These are phyloP conservation scores for Drosophila orena DNA, from an alignment of 1,140 invertebrate genomes.

Conservation along the genomic window DNA sequence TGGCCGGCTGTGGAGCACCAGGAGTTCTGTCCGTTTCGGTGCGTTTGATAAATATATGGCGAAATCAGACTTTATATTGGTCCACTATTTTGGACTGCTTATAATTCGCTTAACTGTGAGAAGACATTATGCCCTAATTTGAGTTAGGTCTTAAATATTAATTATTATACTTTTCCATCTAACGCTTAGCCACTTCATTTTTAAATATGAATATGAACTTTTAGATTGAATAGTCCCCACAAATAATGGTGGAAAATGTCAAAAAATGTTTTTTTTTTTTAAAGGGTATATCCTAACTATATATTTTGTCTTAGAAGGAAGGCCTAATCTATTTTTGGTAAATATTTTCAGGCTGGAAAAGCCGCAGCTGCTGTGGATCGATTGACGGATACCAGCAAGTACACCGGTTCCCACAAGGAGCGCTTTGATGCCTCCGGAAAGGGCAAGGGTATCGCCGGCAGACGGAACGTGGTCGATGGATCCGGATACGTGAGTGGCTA, in stretches of 20 bases:
- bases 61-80: neutral
- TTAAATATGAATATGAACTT: too few relatives aligned
- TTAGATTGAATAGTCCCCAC: too few relatives aligned
- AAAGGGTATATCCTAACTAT: neutral
- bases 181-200: too few relatives aligned
- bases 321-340: neutral
- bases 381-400: constrained; percentile 95
- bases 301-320: neutral
- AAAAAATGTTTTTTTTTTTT: too few relatives aligned
- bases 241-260: too few relatives aligned
- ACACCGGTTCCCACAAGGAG: constrained; percentile 95
- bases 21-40: constrained; percentile 86
- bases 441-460: constrained; percentile 94
- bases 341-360: constrained; percentile 86
- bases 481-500: constrained; percentile 96
- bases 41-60: constrained; percentile 30
- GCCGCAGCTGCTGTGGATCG: constrained; percentile 92
- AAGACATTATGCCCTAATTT: too few relatives aligned
- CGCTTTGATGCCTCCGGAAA: constrained; percentile 94
- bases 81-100: neutral
- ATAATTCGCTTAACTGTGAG: too few relatives aligned
- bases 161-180: too few relatives aligned
- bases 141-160: too few relatives aligned
- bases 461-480: constrained; percentile 91
- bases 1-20: constrained; percentile 91